These are phyloP conservation scores for Solea solea DNA, from an alignment of 2,113 vertebrate genomes.

Conservation along the genomic window DNA sequence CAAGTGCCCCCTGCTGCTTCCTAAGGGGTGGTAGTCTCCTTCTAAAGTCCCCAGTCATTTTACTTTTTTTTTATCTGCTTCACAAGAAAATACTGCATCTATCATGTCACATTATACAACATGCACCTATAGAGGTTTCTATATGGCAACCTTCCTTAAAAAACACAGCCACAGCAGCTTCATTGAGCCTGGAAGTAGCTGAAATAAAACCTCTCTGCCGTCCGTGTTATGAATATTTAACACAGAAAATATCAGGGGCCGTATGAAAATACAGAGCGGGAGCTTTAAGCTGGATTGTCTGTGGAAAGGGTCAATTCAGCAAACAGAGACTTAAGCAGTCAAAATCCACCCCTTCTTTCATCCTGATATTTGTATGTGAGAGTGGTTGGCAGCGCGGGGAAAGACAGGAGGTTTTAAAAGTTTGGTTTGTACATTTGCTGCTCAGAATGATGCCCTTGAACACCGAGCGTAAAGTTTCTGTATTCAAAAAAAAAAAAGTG, in stretches of 20 bases:
- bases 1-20: too few species aligned
- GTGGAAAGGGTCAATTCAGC: constrained; percentile 61
- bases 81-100: neutral
- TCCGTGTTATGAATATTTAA: constrained; percentile 46
- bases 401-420: constrained; percentile 42
- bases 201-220: constrained; percentile 29
- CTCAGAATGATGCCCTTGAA: constrained; percentile 18
- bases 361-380: constrained; percentile 66
- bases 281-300: constrained; percentile 69
- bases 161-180: constrained; percentile 13
- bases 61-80: neutral
- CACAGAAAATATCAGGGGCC: constrained; percentile 30
- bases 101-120: constrained; percentile 12
- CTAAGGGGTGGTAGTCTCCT: too few species aligned
- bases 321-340: constrained; percentile 63
- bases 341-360: constrained; percentile 58
- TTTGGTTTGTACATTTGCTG: neutral
- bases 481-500: neutral
- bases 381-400: constrained; percentile 37
- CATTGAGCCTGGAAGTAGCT: constrained; percentile 9
- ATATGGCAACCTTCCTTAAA: neutral
- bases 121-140: constrained; percentile 20
- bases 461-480: neutral
- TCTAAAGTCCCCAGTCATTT: constrained; percentile 1
- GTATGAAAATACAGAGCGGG: constrained; percentile 51